Conservation (phyloP, 1,140 invertebrate species). For the Bradynema listronoti region DNA sequence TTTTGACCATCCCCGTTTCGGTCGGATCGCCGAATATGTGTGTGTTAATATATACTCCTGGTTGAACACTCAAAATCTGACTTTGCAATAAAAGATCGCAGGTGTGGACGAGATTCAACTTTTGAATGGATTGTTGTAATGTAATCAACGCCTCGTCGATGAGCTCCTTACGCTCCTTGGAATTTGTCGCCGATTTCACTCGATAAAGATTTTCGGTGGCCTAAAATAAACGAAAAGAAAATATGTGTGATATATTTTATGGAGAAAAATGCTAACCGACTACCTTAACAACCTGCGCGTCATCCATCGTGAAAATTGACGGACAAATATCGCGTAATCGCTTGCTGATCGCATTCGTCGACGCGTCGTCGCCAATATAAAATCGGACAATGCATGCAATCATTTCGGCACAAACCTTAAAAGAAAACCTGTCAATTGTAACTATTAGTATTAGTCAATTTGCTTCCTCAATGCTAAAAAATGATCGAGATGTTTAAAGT, state of each 20-base stretch:
- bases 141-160: constrained; percentile 8
- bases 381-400: constrained; percentile 62
- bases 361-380: constrained; percentile 87
- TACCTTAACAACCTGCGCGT: constrained; percentile 85
- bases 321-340: constrained; percentile 85
- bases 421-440: constrained; percentile 1
- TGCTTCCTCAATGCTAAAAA: no score
- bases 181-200: constrained; percentile 14
- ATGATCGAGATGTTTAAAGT: no score
- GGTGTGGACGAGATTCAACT: constrained; percentile 24
- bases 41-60: no score
- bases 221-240: constrained; percentile 10
- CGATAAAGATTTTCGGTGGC: constrained; percentile 26
- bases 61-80: no score
- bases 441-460: background rate
- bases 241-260: background rate
- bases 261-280: constrained; percentile 7
- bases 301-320: constrained; percentile 83
- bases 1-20: no score
- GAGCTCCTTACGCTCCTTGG: constrained; percentile 7
- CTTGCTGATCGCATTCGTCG: constrained; percentile 78
- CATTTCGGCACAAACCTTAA: constrained; percentile 43
- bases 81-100: constrained; percentile 28
- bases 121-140: constrained; percentile 21
- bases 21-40: no score